phyloP scores from a whole-genome alignment of 2,797 vertebrate genomes.

The Platyrinchus mystaceus region DNA sequence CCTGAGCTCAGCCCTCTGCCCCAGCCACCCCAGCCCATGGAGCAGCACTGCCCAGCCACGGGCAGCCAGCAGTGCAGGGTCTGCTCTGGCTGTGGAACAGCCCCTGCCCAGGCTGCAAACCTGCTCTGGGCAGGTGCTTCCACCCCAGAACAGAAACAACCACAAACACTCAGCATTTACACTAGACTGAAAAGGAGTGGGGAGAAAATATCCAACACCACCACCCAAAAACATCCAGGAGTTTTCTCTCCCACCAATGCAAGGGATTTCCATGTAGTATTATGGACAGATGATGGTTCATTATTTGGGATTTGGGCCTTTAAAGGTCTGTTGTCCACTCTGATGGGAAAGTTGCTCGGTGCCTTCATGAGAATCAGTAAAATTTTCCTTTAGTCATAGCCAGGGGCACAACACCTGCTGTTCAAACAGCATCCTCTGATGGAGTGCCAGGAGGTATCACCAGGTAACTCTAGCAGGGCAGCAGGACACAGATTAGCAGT shows the following conservation, averaged over 20 bases:
- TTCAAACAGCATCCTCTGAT: not conserved
- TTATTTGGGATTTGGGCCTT: not conserved
- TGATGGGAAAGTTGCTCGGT: not conserved
- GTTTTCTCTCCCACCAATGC: not conserved
- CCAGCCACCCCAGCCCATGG: not conserved
- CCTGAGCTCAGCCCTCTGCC: not conserved
- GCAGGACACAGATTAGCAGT: not conserved
- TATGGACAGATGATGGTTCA: not conserved
- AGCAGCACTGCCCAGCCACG: rapidly evolving
- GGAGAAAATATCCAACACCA: not conserved
- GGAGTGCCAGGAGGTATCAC: not conserved
- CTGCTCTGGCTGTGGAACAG: not conserved
- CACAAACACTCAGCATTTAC: not conserved
- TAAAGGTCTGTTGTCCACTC: not conserved
- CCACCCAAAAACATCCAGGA: not conserved
- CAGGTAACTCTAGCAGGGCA: not conserved
- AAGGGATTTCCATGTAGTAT: not conserved
- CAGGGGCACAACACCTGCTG: not conserved
- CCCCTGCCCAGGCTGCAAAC: not conserved
- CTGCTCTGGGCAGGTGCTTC: not conserved
- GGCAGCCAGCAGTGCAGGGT: not conserved
- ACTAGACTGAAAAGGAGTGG: not conserved
- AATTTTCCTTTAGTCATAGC: not conserved
- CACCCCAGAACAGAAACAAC: not conserved
- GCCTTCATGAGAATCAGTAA: not conserved